Conservation (phyloP, 2,888 invertebrate species). For the Agonopterix alstromeriana region DNA sequence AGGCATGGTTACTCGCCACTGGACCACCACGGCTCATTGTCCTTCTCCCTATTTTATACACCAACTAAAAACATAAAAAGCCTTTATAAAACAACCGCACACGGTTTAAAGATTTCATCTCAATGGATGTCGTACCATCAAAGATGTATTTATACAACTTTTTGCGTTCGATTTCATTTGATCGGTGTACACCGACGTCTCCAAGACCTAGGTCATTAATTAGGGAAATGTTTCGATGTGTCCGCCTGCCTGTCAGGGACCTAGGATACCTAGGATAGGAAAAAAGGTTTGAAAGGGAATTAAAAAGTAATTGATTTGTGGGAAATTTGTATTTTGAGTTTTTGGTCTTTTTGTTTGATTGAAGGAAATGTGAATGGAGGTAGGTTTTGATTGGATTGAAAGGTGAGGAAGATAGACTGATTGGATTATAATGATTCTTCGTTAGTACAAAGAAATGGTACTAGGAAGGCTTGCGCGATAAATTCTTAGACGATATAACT, state of each 20-base stretch:
- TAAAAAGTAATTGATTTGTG: slow-evolving; percentile 6
- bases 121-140: slow-evolving; percentile 23
- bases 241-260: slow-evolving; percentile 25
- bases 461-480: no score
- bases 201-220: slow-evolving; percentile 53
- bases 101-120: not conserved
- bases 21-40: no score
- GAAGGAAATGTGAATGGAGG: not conserved
- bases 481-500: no score
- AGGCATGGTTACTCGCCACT: no score
- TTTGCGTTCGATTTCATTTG: slow-evolving; percentile 46
- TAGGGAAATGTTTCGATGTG: slow-evolving; percentile 42
- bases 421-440: no score
- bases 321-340: slow-evolving; percentile 2
- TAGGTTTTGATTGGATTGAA: not conserved
- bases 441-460: no score
- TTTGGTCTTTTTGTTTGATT: not conserved
- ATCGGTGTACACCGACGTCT: slow-evolving; percentile 33
- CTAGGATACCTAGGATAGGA: not conserved
- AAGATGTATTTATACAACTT: slow-evolving; percentile 39
- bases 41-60: no score
- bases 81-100: no score
- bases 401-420: no score
- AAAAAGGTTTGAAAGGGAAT: slow-evolving; percentile 2
- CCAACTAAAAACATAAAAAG: no score